Evolutionary conservation across 2,113 vertebrate genomes (phyloP), one percentile per base, ranked within the genome.

Genomic region (Budorcas taxicolor): DNA sequence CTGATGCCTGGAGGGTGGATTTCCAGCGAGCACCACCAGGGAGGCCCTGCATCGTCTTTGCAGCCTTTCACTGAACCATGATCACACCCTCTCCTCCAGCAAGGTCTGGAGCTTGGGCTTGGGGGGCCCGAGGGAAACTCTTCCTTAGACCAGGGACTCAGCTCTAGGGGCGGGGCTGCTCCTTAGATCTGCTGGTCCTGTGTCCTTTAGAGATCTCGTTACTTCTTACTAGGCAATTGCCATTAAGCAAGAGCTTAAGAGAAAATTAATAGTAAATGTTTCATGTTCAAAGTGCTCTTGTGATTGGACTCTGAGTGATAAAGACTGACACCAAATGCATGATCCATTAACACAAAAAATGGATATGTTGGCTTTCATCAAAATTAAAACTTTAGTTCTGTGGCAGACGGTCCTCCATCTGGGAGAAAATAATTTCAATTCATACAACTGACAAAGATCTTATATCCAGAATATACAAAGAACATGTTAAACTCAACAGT

Each of bases 61-160:
- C 10, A 33, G 45, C 58, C 4, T 40, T 87, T 83, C 25, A 5
- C 2, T 36, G 10, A 53, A 6, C 47, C 47, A 0, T 4, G 29
- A 1, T 4, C 45, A 58, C 11, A 36, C 17, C 6, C 31, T 87
- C 43, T 71, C 29, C 47, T 71, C 29, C 45, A 19, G 0, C 82
- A 36, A 45, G 31, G 2, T 58, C 90, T 91, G 33, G 43, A 31
- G 2, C 17, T 74, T 33, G 31, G 52, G 25, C 14, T 40, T 15
- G 21, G 3, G 7, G 5, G 12, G 5, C 0, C 7, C 19, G 0
- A 1, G 3, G 1, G 10, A 74, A 11, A 25, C 7, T 23, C 13
- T 40, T 82, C 17, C 8, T 53, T 29, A 17, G 53, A 3, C 57
- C 10, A 3, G 13, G 3, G 21, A 27, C 67, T 52, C 47, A 33